A percentile compares a stretch with the other conserved stretches of the same genome.
These are phyloP conservation scores for Balanococcus diminutus DNA, from an alignment of 2,888 invertebrate genomes.

Conservation along the genomic window DNA sequence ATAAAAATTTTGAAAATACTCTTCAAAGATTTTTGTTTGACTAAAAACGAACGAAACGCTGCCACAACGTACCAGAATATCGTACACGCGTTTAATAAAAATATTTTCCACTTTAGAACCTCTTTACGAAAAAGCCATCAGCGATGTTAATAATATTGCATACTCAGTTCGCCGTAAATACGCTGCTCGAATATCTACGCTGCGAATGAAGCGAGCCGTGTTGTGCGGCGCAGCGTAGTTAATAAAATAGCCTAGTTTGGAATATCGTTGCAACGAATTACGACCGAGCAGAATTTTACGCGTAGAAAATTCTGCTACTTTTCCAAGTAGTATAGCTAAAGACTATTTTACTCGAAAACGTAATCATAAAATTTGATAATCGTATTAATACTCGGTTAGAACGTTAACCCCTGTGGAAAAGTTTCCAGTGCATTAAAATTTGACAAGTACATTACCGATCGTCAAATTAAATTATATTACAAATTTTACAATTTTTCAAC, in stretches of 20 bases:
- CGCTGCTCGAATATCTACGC: neutral
- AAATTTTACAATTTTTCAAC: neutral
- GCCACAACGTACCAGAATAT: neutral
- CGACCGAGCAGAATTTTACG: neutral
- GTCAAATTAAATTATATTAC: neutral
- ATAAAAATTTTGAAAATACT: neutral
- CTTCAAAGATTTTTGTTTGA: neutral
- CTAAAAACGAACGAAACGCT: neutral
- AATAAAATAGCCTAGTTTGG: neutral
- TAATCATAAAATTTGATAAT: neutral
- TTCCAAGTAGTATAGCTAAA: neutral
- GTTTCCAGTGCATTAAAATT: neutral
- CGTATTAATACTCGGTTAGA: neutral
- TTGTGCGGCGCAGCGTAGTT: neutral
- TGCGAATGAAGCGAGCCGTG: neutral
- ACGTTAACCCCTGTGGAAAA: neutral
- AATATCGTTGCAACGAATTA: neutral
- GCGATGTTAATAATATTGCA: conserved; percentile 19
- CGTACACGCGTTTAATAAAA: neutral
- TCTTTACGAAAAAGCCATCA: conserved; percentile 4
- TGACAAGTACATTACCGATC: neutral
- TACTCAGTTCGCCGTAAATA: conserved; percentile 9
- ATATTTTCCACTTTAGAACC: neutral
- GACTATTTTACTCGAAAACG: neutral
- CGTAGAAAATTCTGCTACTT: neutral